Base-by-base conservation (phyloP, 2,797 vertebrate genomes). In the Melanotaenia parkinsoni region DNA sequence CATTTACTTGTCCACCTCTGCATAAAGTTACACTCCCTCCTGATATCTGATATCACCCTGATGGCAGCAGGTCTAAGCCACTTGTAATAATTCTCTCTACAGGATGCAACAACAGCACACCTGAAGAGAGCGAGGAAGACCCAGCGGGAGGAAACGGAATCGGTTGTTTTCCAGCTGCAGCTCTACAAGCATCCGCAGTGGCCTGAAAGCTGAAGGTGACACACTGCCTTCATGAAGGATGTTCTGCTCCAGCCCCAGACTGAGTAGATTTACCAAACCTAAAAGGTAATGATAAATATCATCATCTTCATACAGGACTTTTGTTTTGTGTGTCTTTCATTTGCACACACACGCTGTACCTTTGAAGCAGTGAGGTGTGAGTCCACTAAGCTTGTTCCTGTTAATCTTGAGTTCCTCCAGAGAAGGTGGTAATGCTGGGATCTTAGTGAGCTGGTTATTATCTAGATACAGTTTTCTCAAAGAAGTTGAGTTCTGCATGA, bases 341-440 rank as follows among this genome's bases (percentile, higher is more conserved):
- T 13, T 5, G 32, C 24, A 57, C 22, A 74, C 16, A 14, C 7
- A 24, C 22, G 33, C 5, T 67, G 67, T 89, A 95, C 94, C 94
- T 87, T 51, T 81, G 64, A 95, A 95, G 78, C 83, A 93, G 63
- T 88, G 67, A 30, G 67, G 65, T 18, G 86, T 83, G 35, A 96
- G 83, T 3, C 90, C 58, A 38, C 57, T 75, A 20, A 96, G 88
- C 65, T 86, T 82, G 85, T 96, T 96, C 74, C 82, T 86, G 16
- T 93, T 96, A 13, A 96, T 80, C 67, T 91, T 95, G 40, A 97
- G 93, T 73, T 96, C 94, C 76, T 95, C 90, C 38, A 96, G 82
- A 56, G 95, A 94, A 11, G 81, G 0, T 0, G 95, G 95, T 66
- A 96, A 88, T 0, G 45, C 62, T 2, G 95, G 96, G 77, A 96